A percentile compares a stretch with the other conserved stretches of the same genome.
Evolutionary conservation across 1,140 invertebrate genomes (phyloP).

Genomic region (Solen grandis): DNA sequence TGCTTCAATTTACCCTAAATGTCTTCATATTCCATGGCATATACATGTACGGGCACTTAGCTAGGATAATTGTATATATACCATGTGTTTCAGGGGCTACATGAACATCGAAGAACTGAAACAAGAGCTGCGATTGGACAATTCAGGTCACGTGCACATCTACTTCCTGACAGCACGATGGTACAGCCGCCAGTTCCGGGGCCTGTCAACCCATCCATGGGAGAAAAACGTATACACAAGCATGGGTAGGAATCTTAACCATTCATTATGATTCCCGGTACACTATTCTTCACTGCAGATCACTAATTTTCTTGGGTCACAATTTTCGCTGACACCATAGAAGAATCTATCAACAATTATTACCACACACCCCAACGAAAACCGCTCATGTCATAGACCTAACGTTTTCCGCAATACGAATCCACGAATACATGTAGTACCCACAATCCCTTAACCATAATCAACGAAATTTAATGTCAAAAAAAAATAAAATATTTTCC

Average conservation of each 20-base stretch:
- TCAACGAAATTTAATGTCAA: too few species aligned
- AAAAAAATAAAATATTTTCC: too few species aligned
- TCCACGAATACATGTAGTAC: too few species aligned
- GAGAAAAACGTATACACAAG: slow-evolving; percentile 71
- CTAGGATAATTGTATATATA: background rate
- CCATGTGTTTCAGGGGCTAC: slow-evolving; percentile 75
- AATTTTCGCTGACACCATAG: too few species aligned
- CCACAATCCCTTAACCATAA: too few species aligned
- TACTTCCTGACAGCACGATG: slow-evolving; percentile 65
- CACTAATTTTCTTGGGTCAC: too few species aligned
- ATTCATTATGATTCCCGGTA: too few species aligned
- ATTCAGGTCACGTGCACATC: slow-evolving; percentile 66
- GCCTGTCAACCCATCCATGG: slow-evolving; percentile 77
- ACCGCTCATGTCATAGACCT: background rate
- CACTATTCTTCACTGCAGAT: too few species aligned
- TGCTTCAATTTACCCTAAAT: background rate
- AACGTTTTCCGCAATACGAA: too few species aligned
- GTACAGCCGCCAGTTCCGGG: slow-evolving; percentile 63
- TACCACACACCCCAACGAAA: background rate
- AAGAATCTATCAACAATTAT: background rate
- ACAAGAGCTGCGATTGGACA: slow-evolving; percentile 59
- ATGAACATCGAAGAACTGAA: slow-evolving; percentile 72
- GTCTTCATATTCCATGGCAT: background rate
- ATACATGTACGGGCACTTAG: background rate
- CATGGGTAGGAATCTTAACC: slow-evolving; percentile 61